Base-by-base conservation (phyloP, 2,797 vertebrate genomes). In the Poeciliopsis paucimaculata region DNA sequence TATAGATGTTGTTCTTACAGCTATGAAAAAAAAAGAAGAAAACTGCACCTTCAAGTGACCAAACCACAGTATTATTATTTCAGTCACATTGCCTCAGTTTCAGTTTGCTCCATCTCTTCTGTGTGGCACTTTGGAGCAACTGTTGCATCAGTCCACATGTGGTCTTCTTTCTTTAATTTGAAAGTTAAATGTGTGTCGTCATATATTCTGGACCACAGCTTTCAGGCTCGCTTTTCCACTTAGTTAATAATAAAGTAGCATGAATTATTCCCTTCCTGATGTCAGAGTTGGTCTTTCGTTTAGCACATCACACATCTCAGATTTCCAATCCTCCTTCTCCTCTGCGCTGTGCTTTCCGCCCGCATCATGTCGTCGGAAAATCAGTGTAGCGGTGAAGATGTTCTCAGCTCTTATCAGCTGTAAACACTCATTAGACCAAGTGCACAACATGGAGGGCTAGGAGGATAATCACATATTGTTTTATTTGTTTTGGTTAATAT, bases 31-130 rank as follows among this genome's bases (percentile, higher is more conserved):
- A 71, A 26, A 87, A 86, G n/a, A 1, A 88, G 82, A 51, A 82
- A 12, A 84, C 88, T 90, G 84, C 66, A 78, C 76, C 82, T 74
- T 53, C 51, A 9, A 64, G 72, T 15, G 41, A 39, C 64, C 73
- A 47, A 60, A 81, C 77, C 77, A 74, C 62, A 78, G 47, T 73
- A 57, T 83, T 77, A 77, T 88, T 83, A 87, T 84, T 82, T 83
- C 76, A 41, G 77, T 80, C 81, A 72, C 46, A 26, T 7, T 68
- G 77, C 78, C 75, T 84, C 71, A 77, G 74, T 82, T 84, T 77
- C 74, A 82, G 78, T 55, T 86, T 16, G 73, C 80, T 84, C 68
- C 70, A 41, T 64, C 75, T 72, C 66, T 47, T 64, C 51, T n/a
- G 79, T n/a, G 79, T 75, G 75, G 51, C 62, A 77, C 75, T 87